These are phyloP conservation scores for Tanytarsus gracilentus DNA, from an alignment of 2,888 invertebrate genomes.

Conservation along the genomic window DNA sequence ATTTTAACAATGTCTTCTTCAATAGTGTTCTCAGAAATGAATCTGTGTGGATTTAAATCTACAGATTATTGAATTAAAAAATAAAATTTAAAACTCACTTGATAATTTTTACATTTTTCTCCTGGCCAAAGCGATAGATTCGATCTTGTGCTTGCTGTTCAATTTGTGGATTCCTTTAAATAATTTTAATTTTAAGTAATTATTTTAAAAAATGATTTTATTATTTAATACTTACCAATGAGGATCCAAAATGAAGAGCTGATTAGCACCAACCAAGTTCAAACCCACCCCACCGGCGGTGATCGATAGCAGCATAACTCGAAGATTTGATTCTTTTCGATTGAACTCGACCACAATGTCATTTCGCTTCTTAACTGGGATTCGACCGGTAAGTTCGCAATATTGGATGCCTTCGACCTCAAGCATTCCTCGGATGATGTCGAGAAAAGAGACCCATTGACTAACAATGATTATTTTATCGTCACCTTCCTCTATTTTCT, in stretches of 20 bases:
- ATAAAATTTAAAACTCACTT: constrained; percentile 47
- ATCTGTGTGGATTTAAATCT: constrained; percentile 46
- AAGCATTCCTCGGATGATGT: constrained; percentile 61
- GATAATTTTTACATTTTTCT: constrained; percentile 68
- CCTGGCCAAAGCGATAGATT: constrained; percentile 85
- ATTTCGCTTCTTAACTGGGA: constrained; percentile 63
- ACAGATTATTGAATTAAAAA: not conserved
- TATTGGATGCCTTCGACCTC: constrained; percentile 45
- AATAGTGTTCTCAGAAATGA: constrained; percentile 76
- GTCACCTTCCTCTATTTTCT: constrained; percentile 45
- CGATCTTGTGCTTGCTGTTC: constrained; percentile 93
- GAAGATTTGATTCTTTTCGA: constrained; percentile 47
- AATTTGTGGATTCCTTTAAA: constrained; percentile 90
- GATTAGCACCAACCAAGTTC: constrained; percentile 86
- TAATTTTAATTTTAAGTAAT: too few species aligned
- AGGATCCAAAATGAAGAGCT: constrained; percentile 79
- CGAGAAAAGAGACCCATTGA: constrained; percentile 81
- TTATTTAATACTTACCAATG: too few species aligned
- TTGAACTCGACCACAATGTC: constrained; percentile 65
- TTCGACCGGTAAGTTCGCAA: constrained; percentile 63
- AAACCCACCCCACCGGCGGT: constrained; percentile 92
- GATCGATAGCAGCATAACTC: constrained; percentile 73
- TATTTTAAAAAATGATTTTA: too few species aligned
- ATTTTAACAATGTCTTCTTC: constrained; percentile 75
- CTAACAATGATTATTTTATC: constrained; percentile 83